Conservation (phyloP, 2,113 vertebrate species). For the Pyrgilauda ruficollis region DNA sequence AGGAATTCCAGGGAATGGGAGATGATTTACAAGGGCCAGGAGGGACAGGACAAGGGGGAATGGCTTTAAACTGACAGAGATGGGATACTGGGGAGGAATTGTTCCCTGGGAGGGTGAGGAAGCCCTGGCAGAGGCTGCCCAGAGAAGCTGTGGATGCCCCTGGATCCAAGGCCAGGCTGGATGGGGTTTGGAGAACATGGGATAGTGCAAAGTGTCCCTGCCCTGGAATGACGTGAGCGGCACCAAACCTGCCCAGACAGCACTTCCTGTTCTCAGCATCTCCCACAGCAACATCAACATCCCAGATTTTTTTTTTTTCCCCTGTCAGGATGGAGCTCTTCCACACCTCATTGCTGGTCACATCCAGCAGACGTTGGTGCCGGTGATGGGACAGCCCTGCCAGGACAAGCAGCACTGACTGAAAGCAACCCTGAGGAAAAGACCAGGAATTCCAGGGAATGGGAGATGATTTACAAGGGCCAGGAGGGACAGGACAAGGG, state of each 20-base stretch:
- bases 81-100: background rate
- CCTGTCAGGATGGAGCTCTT: background rate
- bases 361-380: background rate
- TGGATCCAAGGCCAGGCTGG: background rate
- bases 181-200: background rate
- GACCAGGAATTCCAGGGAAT: background rate
- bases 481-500: background rate
- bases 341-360: accelerated
- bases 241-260: background rate
- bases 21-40: background rate
- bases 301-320: too few species aligned
- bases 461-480: background rate
- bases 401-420: background rate
- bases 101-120: accelerated
- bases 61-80: background rate
- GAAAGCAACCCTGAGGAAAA: background rate
- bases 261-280: background rate
- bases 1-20: background rate
- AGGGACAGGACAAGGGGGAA: background rate
- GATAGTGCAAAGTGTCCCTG: accelerated
- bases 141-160: background rate
- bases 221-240: background rate
- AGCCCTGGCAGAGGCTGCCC: background rate
- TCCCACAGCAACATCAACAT: background rate
- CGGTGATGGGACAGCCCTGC: background rate